phyloP scores from a whole-genome alignment of 2,888 invertebrate species.

The Megamerina dolium region DNA sequence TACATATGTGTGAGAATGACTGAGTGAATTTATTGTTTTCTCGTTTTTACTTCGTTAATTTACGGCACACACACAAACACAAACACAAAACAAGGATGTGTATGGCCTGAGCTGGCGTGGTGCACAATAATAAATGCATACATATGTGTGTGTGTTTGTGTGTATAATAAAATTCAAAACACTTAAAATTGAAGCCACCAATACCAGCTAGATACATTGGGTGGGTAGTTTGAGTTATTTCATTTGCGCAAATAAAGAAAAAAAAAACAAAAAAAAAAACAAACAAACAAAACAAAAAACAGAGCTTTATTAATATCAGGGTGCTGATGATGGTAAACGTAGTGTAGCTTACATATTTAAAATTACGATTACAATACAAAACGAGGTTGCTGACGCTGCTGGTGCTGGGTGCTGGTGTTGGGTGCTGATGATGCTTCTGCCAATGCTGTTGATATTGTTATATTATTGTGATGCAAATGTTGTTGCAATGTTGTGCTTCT shows the following conservation, averaged over 20 bases:
- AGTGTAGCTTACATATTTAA: constrained; percentile 22
- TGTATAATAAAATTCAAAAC: constrained; percentile 41
- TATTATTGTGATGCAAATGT: constrained; percentile 4
- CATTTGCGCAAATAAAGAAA: too few species aligned
- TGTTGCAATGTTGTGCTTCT: constrained; percentile 10
- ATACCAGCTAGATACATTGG: constrained; percentile 14
- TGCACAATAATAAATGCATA: constrained; percentile 1
- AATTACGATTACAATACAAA: constrained; percentile 26
- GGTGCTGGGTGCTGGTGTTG: constrained; percentile 4
- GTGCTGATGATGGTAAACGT: constrained; percentile 7
- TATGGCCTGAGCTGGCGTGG: too few species aligned
- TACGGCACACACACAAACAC: constrained; percentile 41
- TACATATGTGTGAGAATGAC: too few species aligned
- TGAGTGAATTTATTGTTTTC: constrained; percentile 34
- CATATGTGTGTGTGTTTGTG: constrained; percentile 4
- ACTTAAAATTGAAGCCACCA: constrained; percentile 29
- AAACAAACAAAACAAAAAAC: constrained; percentile 9
- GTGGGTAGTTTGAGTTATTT: neutral
- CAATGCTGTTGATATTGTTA: constrained; percentile 13
- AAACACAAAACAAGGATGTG: too few species aligned
- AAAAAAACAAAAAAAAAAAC: too few species aligned
- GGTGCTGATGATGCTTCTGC: constrained; percentile 8
- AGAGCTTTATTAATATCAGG: constrained; percentile 1
- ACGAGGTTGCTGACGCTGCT: constrained; percentile 36
- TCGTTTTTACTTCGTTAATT: constrained; percentile 46